Base-by-base conservation (phyloP, 1,140 invertebrate genomes). In the Cydia fagiglandana region DNA sequence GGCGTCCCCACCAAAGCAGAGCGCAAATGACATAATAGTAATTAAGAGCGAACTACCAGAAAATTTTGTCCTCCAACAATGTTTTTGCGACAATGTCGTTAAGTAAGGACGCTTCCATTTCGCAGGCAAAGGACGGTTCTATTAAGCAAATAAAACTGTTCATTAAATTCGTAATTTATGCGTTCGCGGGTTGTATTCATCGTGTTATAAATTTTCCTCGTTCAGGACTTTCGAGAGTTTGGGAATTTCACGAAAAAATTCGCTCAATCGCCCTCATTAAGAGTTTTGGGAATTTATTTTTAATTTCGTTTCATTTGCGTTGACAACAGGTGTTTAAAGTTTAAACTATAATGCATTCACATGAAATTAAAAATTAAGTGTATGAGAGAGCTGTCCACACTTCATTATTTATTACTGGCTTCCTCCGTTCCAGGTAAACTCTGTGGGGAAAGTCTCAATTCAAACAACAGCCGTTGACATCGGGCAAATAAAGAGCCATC, bases 21-120 rank as follows among this genome's bases (percentile, higher is more conserved):
- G 77, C 82, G 80, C 76, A 78, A 84, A 85, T 84, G 75, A 86
- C 84, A 88, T 86, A 84, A 85, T 86, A 83, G 85, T 86, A 89
- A 91, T 91, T 88, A 89, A 87, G 82, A 78, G 76, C 78, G 85
- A 87, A 88, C 84, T 87, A 89, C 84, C 86, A 88, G 86, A 86
- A 86, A 89, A 89, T 87, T 81, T 88, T 83, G 80, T 80, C 80
- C 76, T 74, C 66, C 75, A 83, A 84, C 76, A 83, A 84, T 86
- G 82, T 85, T 83, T 85, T 83, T 78, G 80, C 50, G 76, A 79
- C 77, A 80, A 79, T 81, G 80, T 76, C 78, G 79, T 84, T 80
- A 76, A 73, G 76, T 78, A 77, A 76, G 61, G 75, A 56, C 64
- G 76, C 64, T 77, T 56, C 76, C 45, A 75, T 61, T 74, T 64